Evolutionary conservation across 2,888 invertebrate genomes (phyloP), one percentile per base, ranked within the genome.

Genomic region (Eurois occulta): DNA sequence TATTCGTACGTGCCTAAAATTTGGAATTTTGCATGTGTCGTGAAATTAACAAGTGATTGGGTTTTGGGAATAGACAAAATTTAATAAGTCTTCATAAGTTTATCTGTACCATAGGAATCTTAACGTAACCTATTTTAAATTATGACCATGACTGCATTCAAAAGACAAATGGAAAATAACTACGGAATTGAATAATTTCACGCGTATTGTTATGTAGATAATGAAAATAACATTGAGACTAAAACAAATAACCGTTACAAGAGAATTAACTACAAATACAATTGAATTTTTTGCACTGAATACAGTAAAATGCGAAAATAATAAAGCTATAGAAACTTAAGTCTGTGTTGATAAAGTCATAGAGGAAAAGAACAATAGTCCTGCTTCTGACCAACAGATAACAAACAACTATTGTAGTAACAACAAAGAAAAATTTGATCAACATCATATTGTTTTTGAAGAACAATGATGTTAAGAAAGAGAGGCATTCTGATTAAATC

Each of bases 1-100:
- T 74, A 84, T 66, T 80, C 66, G 73, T 82, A 62, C 85, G 81
- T 85, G 85, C 76, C 85, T 85, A 85, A 72, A 85, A 72, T 72
- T 71, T 75, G 75, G 64, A 81, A 77, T 58, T 48, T 85, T 83
- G 83, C 83, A 83, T 83, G 83, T 68, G 55, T 75, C 64, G 75
- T 72, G 64, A 52, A 84, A 64, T 71, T 82, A 81, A 82, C 55
- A 74, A 66, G 24, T 67, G 60, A 62, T 75, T 76, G 82, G 86
- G 71, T 69, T 67, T 67, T 66, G 41, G 83, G 75, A 68, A 68
- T 66, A 46, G 24, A 48, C 38, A 38, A 46, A 35, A 46, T 41
- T 43, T 46, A 28, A 32, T 3, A 18, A 60, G 38, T 35, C 41
- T 55, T 28, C 0, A n/a, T 60, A 46, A 16, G 41, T 43, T 41